phyloP scores from a whole-genome alignment of 2,888 invertebrate genomes.

The Mycalesis mineus region DNA sequence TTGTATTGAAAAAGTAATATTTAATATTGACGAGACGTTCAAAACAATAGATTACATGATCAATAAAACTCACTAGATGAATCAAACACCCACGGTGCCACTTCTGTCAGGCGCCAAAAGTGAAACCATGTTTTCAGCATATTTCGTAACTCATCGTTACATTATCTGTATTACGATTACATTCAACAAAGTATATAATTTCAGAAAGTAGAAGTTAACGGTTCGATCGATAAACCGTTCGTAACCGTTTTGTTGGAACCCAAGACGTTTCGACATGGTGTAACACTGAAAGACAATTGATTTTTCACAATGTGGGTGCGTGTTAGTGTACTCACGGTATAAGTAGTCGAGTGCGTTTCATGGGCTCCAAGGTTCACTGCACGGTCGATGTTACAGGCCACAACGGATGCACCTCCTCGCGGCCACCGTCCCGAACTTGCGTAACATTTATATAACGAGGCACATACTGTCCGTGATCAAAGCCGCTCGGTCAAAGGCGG shows the following conservation, averaged over 20 bases:
- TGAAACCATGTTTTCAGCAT: slow-evolving; percentile 8
- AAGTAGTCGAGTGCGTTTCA: slow-evolving; percentile 54
- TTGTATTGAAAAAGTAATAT: neutral
- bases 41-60: slow-evolving; percentile 37
- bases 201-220: slow-evolving; percentile 45
- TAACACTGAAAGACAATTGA: slow-evolving; percentile 27
- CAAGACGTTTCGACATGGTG: slow-evolving; percentile 14
- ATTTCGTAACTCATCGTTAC: slow-evolving; percentile 12
- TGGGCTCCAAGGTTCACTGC: slow-evolving; percentile 54
- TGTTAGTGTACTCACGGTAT: slow-evolving; percentile 54
- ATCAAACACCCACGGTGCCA: slow-evolving; percentile 25
- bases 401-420: slow-evolving; percentile 54
- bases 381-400: slow-evolving; percentile 47
- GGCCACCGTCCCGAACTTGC: slow-evolving; percentile 64
- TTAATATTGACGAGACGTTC: neutral
- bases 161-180: slow-evolving; percentile 23
- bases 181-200: slow-evolving; percentile 38
- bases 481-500: slow-evolving; percentile 49
- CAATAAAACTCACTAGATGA: slow-evolving; percentile 41
- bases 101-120: slow-evolving; percentile 44
- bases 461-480: slow-evolving; percentile 54
- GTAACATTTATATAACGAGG: slow-evolving; percentile 73
- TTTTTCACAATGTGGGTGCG: slow-evolving; percentile 25
- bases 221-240: slow-evolving; percentile 58
- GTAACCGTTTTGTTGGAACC: slow-evolving; percentile 16